Evolutionary conservation across 2,797 vertebrate genomes (phyloP), one percentile per base, ranked within the genome.

Genomic region (Tokudaia tokunoshimensis): DNA sequence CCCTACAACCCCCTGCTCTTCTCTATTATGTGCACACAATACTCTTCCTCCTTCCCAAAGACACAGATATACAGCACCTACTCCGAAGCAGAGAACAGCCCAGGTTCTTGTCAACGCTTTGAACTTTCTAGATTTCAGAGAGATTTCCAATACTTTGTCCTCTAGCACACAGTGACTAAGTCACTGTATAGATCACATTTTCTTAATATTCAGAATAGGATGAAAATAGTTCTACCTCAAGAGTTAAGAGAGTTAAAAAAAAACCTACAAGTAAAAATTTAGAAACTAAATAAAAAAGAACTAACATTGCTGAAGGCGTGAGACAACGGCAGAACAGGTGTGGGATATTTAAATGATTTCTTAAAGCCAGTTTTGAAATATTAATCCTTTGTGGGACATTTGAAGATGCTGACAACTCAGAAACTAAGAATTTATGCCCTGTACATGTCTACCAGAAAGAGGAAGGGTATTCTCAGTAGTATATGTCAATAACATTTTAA

Each of bases 281-380:
- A 82, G 8, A 59, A 86, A 96, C 47, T 44, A 91, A 92, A 74
- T 90, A 3, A 85, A 92, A 93, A 93, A 72, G 26, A 79, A 6
- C 10, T 4, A 44, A 85, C 4, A 3, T 20, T 76, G n/a, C 17
- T 34, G 0, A 89, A 3, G 15, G 14, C 7, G 6, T n/a, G 1
- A 6, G 50, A 1, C 5, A 37, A 47, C 11, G 81, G 26, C 7
- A 41, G 1, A 12, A 6, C 47, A 44, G 55, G n/a, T 88, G 9
- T 57, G 44, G 5, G 11, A 1, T 22, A 31, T n/a, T 15, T n/a
- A 83, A 59, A 34, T 65, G n/a, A 14, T 78, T 17, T 52, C 47
- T 5, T 2, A 13, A 34, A 52, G 10, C 0, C 47, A 57, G 10
- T 72, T 44, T 57, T 20, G 8, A 61, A 44, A 65, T 24, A 44